Base-by-base conservation (phyloP, 1,140 invertebrate genomes). In the Portunus trituberculatus region DNA sequence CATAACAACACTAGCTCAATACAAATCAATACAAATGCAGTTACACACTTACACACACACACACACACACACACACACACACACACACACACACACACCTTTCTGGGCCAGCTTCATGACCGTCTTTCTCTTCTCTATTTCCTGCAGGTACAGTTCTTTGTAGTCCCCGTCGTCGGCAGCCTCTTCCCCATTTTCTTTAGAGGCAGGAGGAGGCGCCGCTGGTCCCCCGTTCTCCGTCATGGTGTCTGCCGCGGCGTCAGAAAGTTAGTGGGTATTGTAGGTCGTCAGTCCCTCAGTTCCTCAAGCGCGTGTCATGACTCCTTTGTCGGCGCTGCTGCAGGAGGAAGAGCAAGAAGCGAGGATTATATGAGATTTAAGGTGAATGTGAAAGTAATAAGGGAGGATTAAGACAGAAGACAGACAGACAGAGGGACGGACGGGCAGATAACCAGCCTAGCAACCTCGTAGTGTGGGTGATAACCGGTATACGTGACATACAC, bases 121-220 rank as follows among this genome's bases (percentile, higher is more conserved):
- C 20, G 76, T 93, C 92, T 93, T 93, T 76, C 92, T 93, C 92
- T 93, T 93, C 92, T 93, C 92, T 39, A 93, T 39, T 32, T 93
- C 92, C 92, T 93, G 92, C 20, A 93, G 39, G 32, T 93, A 93
- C 46, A 93, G 92, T 48, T 39, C 92, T 29, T 48, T 93, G 82
- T 93, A 93, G 52, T 93, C 82, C 45, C 67, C 82, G 4, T 84
- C 83, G n/a, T 88, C 87, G 82, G 32, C 92, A 48, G 46, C 82
- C 90, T 67, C 90, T 83, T 86, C 92, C 25, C 92, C 92, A 86
- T 93, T 93, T 52, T 93, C 92, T 86, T 31, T 93, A 76, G 45
- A n/a, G 20, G 92, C 25, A 7, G 76, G 92, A 29, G 84, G 29
- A n/a, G 83, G 76, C 67, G 67, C 6, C 25, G 67, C 25, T 14